Percentiles rank a stretch among this genome's conserved stretches.
Evolutionary conservation across 2,888 invertebrate species (phyloP).

Genomic region (Rutpela maculata): DNA sequence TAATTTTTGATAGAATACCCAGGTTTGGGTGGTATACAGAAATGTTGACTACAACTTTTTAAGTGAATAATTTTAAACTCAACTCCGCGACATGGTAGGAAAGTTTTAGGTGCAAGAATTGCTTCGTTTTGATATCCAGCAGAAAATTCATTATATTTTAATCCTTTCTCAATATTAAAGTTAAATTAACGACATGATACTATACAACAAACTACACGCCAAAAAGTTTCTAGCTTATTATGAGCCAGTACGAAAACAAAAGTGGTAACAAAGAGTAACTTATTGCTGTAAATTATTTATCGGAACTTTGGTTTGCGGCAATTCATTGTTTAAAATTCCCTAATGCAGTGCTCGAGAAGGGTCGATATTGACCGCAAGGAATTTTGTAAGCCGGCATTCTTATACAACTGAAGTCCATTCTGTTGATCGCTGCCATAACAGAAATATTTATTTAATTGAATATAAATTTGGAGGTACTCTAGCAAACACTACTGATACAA

Average conservation of each 20-base stretch:
- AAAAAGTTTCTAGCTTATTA: not conserved
- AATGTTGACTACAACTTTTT: too few species aligned
- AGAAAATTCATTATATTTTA: too few species aligned
- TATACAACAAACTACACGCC: not conserved
- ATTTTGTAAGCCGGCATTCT: conserved; percentile 1
- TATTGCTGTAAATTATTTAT: not conserved
- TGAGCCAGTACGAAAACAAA: not conserved
- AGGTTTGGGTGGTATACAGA: too few species aligned
- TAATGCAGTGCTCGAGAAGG: not conserved
- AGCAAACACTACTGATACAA: too few species aligned
- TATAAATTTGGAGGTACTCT: too few species aligned
- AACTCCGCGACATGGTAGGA: too few species aligned
- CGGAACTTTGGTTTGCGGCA: not conserved
- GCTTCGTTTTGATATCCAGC: too few species aligned
- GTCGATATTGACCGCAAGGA: conserved; percentile 4
- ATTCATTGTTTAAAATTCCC: not conserved
- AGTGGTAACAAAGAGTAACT: not conserved
- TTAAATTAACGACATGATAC: not conserved
- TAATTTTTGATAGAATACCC: too few species aligned
- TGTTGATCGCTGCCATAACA: not conserved
- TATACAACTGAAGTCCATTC: not conserved
- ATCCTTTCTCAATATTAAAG: too few species aligned
- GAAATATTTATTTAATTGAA: too few species aligned
- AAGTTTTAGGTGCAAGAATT: too few species aligned
- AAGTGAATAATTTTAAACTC: too few species aligned